phyloP scores from a whole-genome alignment of 2,888 invertebrate genomes.

The Junonia oenone region DNA sequence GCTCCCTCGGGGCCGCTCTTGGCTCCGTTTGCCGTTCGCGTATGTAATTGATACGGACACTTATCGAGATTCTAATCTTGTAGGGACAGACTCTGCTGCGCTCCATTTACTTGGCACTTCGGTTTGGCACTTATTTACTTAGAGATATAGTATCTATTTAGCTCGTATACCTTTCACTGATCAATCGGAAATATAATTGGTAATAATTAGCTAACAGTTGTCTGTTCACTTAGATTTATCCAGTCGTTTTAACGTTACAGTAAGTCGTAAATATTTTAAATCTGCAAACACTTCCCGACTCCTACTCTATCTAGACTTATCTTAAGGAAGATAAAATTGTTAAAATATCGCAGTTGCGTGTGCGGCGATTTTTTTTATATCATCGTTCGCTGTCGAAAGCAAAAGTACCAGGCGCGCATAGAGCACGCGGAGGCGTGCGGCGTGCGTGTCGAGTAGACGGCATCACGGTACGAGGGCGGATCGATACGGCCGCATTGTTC shows the following conservation, averaged over 20 bases:
- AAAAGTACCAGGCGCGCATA: constrained; percentile 68
- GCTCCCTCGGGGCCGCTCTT: constrained; percentile 21
- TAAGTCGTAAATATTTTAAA: too few relatives aligned
- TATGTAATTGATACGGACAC: constrained; percentile 34
- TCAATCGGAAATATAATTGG: not conserved
- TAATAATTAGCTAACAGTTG: not conserved
- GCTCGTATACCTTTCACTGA: not conserved
- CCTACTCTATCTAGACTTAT: too few relatives aligned
- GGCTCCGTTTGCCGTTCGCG: constrained; percentile 27
- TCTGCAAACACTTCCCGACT: too few relatives aligned
- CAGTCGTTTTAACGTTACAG: too few relatives aligned
- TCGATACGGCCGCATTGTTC: constrained; percentile 78
- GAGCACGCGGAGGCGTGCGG: constrained; percentile 55
- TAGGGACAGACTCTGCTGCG: constrained; percentile 20
- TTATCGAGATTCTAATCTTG: constrained; percentile 33
- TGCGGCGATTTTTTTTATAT: constrained; percentile 2
- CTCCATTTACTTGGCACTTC: constrained; percentile 22
- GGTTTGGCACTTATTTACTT: constrained; percentile 10
- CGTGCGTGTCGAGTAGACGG: constrained; percentile 51
- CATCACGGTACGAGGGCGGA: constrained; percentile 47
- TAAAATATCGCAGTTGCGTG: not conserved
- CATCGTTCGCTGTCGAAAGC: constrained; percentile 43
- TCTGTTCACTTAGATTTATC: not conserved
- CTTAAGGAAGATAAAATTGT: not conserved
- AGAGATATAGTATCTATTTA: not conserved